Percentiles rank a stretch among this genome's conserved stretches.
phyloP scores from a whole-genome alignment of 2,113 vertebrate genomes.

The Pithys albifrons region DNA sequence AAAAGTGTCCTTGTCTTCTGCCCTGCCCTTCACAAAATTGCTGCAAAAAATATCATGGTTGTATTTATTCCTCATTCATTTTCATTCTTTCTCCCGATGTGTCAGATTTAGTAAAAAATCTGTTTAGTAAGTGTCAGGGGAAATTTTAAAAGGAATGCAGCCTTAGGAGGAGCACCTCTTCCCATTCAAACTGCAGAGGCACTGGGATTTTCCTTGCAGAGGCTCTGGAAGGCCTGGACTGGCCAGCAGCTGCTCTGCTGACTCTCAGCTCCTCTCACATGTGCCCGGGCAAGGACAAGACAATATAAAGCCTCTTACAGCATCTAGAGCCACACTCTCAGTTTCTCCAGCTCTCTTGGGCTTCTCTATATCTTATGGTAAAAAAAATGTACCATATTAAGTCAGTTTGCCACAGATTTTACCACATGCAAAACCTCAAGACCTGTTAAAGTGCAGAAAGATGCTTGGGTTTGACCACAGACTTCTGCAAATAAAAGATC shows the following conservation, averaged over 20 bases:
- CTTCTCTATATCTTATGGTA: conserved; percentile 5
- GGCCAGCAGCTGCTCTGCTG: background rate
- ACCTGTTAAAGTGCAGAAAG: conserved; percentile 18
- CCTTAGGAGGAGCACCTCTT: background rate
- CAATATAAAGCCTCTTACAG: background rate
- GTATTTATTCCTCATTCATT: background rate
- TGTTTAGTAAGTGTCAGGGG: background rate
- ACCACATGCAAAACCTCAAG: conserved; percentile 34
- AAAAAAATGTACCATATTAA: background rate
- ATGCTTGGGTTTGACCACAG: conserved; percentile 40
- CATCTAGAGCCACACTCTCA: background rate
- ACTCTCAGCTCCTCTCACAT: background rate
- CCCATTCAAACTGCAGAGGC: background rate
- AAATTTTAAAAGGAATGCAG: background rate
- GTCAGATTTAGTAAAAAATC: background rate
- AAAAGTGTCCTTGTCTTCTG: background rate
- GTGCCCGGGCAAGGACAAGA: background rate
- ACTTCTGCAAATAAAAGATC: background rate
- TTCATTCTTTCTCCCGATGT: conserved; percentile 9
- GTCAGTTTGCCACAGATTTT: background rate
- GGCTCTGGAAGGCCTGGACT: background rate
- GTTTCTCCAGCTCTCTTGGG: background rate
- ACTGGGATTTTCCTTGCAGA: background rate
- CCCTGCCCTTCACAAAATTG: background rate
- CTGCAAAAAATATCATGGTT: conserved; percentile 7